Base-by-base conservation (phyloP, 2,797 vertebrate genomes). In the Tolypeutes matacus region DNA sequence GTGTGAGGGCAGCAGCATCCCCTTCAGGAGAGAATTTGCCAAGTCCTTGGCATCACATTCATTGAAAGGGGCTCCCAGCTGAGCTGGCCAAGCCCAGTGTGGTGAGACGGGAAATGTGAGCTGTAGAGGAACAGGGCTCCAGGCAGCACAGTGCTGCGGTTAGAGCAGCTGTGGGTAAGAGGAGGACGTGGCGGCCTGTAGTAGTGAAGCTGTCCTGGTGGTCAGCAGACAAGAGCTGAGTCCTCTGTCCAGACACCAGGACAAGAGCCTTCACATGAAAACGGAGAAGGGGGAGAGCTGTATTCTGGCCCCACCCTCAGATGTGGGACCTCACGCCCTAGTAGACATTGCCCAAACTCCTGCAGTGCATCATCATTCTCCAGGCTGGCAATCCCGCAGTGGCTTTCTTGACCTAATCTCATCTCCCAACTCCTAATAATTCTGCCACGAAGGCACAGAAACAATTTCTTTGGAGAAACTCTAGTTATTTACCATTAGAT, bases 81-180 rank as follows among this genome's bases (percentile, higher is more conserved):
- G 36, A 62, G 11, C 15, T 86, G 27, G 21, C 34, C 29, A 0
- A 21, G 39, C 8, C 64, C 42, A 4, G 2, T 14, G 42, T 25
- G 20, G 7, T 84, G 72, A 53, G 2, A 3, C 42, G 7, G 7
- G 49, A n/a, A n/a, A 13, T 0, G 0, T 12, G 23, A 53, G 58
- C 27, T 18, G 2, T 23, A 0, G 27, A 46, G 39, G 25, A 49
- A 23, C 36, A 62, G 56, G 3, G 8, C 17, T 23, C 25, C 64
- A 60, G 29, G 15, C 21, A 76, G 18, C 53, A 14, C 2, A 27
- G 20, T 8, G 9, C 39, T 51, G 2, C 39, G 76, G 27, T 69
- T 64, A 18, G 72, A 31, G 39, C 3, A 42, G 11, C 21, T 69
- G 0, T 5, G 25, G 67, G 3, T 51, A 60, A 20, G 73, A 31